These are phyloP conservation scores for Rhinella marina DNA, from an alignment of 2,797 vertebrate species.

Conservation along the genomic window DNA sequence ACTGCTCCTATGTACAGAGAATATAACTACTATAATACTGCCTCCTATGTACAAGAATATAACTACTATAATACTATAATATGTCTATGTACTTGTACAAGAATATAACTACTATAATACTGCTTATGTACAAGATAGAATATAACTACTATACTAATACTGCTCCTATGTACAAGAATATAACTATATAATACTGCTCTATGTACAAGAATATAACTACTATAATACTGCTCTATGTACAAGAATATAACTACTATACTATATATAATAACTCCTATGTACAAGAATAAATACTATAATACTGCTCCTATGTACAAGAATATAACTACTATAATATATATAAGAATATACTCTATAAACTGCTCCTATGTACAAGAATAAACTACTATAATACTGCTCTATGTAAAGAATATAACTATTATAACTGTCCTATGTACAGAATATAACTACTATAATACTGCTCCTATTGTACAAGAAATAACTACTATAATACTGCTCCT, in stretches of 20 bases:
- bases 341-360: not conserved
- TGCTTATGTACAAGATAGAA: not conserved
- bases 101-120: not conserved
- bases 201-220: not conserved
- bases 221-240: constrained; percentile 16
- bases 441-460: constrained; percentile 16
- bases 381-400: constrained; percentile 19
- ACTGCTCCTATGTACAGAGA: not conserved
- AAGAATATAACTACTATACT: constrained; percentile 7
- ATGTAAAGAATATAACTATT: not conserved
- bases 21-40: not conserved
- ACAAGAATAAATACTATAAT: not conserved
- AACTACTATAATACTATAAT: too few species aligned
- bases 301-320: not conserved
- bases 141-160: constrained; percentile 8
- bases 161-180: not conserved
- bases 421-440: not conserved
- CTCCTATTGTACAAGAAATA: constrained; percentile 14
- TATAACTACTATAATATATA: not conserved
- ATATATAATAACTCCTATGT: not conserved
- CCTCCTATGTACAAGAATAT: constrained; percentile 1
- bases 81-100: too few species aligned
- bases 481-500: constrained; percentile 11
- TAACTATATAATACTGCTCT: constrained; percentile 17
- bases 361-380: not conserved